Base-by-base conservation (phyloP, 1,140 invertebrate genomes). In the Pseudomyrmex pallidus region DNA sequence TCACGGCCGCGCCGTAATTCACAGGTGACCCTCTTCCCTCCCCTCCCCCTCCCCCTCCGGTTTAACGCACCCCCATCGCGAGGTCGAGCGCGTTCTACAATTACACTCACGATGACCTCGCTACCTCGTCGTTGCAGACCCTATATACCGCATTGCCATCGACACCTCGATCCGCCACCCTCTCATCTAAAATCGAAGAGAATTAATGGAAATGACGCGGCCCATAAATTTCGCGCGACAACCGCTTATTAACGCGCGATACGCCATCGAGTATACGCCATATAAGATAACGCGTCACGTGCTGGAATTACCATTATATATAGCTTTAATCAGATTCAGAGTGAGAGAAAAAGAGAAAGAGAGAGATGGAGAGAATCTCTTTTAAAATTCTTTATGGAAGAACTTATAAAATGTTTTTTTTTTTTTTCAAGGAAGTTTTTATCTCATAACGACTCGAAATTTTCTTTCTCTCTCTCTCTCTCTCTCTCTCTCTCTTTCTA, bases 191-290 rank as follows among this genome's bases (percentile, higher is more conserved):
- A 87, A 87, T 74, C 82, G 74, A 84, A 85, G 59, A 56, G 82
- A 84, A 87, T 87, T 87, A 84, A 87, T 87, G 68, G 85, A 84
- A 84, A 84, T 78, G 86, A 87, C 74, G 52, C 52, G 74, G 84
- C 56, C 85, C 68, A 84, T 78, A 84, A 83, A 83, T 83, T 76
- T 76, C 13, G 62, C 9, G 52, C 48, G 72, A 74, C 82, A 57
- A 66, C 50, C 73, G 62, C 82, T 83, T 78, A 83, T 83, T 83
- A 83, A 83, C 62, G 73, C 52, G 44, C 12, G 56, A 73, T 73
- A 62, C 67, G 57, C 57, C 78, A 48, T 63, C 76, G 54, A 70
- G 44, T 25, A n/a, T 17, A 44, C 35, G 17, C 20, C 12, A 1
- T 64, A 44, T 77, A 66, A 77, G 74, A 77, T 77, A 77, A 67